Conservation (phyloP, 2,113 vertebrate species). For the Oryzias curvinotus region DNA sequence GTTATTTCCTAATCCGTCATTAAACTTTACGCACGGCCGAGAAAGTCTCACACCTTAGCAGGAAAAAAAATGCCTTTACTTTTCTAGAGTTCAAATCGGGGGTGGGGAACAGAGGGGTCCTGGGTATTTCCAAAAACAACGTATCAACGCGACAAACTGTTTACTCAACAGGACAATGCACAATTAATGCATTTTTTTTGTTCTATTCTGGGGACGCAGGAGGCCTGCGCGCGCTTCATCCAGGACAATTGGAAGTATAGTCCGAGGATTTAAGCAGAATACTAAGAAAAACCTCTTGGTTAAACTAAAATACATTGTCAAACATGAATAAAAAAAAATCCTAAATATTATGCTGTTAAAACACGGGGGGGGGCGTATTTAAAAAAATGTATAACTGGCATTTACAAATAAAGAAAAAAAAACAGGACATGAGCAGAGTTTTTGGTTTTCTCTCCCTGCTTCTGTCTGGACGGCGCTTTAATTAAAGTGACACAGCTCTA, state of each 20-base stretch:
- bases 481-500: conserved; percentile 21
- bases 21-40: too few species aligned
- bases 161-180: conserved; percentile 69
- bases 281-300: background rate
- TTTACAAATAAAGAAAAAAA: background rate
- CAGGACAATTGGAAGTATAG: conserved; percentile 15
- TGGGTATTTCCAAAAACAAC: conserved; percentile 59
- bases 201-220: conserved; percentile 38
- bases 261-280: background rate
- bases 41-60: too few species aligned
- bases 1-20: too few species aligned
- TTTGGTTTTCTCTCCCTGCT: too few species aligned
- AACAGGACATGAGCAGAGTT: background rate
- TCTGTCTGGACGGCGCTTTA: background rate
- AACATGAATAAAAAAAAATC: too few species aligned
- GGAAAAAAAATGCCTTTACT: background rate
- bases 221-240: conserved; percentile 61
- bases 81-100: conserved; percentile 7
- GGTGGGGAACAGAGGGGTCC: conserved; percentile 32
- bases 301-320: too few species aligned
- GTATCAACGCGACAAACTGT: conserved; percentile 57
- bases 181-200: conserved; percentile 74
- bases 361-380: too few species aligned
- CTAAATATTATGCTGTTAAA: too few species aligned
- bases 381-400: too few species aligned